phyloP scores from a whole-genome alignment of 2,888 invertebrate species.

The Drosophila monieri region DNA sequence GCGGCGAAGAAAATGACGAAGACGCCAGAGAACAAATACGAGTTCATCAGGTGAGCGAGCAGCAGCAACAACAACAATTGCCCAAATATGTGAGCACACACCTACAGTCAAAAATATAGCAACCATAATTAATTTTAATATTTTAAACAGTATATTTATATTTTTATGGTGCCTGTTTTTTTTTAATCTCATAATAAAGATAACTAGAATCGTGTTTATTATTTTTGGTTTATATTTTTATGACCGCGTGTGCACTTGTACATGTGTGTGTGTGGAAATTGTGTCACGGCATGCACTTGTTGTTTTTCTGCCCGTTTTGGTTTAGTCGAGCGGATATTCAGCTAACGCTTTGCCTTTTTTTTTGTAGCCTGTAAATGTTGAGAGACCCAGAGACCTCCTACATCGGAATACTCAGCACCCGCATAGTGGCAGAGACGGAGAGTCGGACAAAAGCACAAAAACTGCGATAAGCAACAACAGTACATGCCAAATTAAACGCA shows the following conservation, averaged over 20 bases:
- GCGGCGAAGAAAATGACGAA: constrained; percentile 51
- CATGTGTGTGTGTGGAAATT: constrained; percentile 8
- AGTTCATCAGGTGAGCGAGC: constrained; percentile 48
- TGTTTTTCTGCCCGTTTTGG: constrained; percentile 15
- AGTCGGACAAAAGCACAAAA: constrained; percentile 24
- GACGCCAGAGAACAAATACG: constrained; percentile 34
- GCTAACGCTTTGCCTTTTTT: constrained; percentile 14
- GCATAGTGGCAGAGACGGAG: constrained; percentile 7
- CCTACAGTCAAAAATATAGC: not conserved
- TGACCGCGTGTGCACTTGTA: not conserved
- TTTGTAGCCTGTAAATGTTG: constrained; percentile 31
- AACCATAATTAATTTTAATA: not conserved
- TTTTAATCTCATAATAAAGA: not conserved
- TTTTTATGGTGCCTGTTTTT: not conserved
- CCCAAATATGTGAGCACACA: constrained; percentile 26
- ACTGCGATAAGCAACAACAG: constrained; percentile 25
- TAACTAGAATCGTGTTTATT: not conserved
- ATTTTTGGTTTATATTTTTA: not conserved
- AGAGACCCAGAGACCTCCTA: constrained; percentile 4
- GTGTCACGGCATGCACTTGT: constrained; percentile 44
- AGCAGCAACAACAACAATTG: constrained; percentile 38
- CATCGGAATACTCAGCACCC: constrained; percentile 36
- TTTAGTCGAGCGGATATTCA: constrained; percentile 6
- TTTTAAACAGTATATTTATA: not conserved
- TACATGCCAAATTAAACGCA: constrained; percentile 55